Conservation (phyloP, 2,797 vertebrate genomes). For the Sternotherus odoratus region DNA sequence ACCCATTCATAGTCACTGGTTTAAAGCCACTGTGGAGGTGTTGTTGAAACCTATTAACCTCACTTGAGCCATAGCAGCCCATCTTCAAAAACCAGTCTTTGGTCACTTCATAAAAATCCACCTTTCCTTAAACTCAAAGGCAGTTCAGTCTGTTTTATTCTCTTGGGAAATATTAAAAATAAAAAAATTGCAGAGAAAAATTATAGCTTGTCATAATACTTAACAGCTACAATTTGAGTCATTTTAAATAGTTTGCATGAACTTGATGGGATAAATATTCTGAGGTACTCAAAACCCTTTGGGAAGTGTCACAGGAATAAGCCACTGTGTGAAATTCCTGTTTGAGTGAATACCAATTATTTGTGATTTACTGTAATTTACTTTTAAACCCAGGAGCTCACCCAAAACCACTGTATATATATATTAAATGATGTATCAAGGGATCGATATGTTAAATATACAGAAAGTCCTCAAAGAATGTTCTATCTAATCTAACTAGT, state of each 20-base stretch:
- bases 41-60: constrained; percentile 58
- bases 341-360: constrained; percentile 74
- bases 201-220: constrained; percentile 67
- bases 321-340: constrained; percentile 63
- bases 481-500: background rate
- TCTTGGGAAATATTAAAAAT: constrained; percentile 50
- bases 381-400: constrained; percentile 66
- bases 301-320: constrained; percentile 62
- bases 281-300: constrained; percentile 62
- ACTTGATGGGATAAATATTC: constrained; percentile 69
- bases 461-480: background rate
- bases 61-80: constrained; percentile 44
- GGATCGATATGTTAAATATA: constrained; percentile 31
- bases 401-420: constrained; percentile 45
- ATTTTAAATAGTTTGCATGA: constrained; percentile 71
- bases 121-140: constrained; percentile 39
- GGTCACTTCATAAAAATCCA: constrained; percentile 63
- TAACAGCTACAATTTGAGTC: constrained; percentile 67
- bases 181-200: constrained; percentile 14
- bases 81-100: constrained; percentile 35
- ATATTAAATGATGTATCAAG: constrained; percentile 60
- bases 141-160: constrained; percentile 38
- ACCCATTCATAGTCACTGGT: constrained; percentile 42
- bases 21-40: constrained; percentile 35
- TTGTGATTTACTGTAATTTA: constrained; percentile 74